A percentile compares a stretch with the other conserved stretches of the same genome.
phyloP scores from a whole-genome alignment of 2,113 vertebrate genomes.

The Boleophthalmus pectinirostris region DNA sequence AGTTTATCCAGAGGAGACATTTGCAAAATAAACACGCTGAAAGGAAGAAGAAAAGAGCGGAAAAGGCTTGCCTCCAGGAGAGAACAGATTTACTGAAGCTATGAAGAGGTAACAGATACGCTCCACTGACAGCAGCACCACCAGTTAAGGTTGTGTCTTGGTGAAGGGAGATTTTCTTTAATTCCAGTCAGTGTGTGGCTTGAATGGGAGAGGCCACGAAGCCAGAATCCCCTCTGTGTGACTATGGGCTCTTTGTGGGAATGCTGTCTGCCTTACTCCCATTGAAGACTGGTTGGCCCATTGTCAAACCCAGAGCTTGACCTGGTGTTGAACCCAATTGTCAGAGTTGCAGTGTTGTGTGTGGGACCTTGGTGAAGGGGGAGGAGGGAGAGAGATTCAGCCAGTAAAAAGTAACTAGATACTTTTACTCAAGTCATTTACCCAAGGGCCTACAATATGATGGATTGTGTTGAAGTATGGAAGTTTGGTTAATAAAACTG shows the following conservation, averaged over 20 bases:
- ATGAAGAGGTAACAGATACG: slow-evolving; percentile 29
- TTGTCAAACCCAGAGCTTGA: slow-evolving; percentile 95
- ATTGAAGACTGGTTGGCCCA: slow-evolving; percentile 95
- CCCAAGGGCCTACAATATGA: not conserved
- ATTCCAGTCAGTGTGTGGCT: slow-evolving; percentile 67
- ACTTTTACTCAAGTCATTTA: slow-evolving; percentile 1
- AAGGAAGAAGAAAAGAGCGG: slow-evolving; percentile 12
- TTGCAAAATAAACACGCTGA: slow-evolving; percentile 29
- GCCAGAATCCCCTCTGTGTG: slow-evolving; percentile 74
- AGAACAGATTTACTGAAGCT: slow-evolving; percentile 17
- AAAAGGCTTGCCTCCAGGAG: not conserved
- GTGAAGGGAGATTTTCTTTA: slow-evolving; percentile 57
- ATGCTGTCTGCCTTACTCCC: slow-evolving; percentile 83
- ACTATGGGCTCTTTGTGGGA: slow-evolving; percentile 75
- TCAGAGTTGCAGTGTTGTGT: slow-evolving; percentile 90
- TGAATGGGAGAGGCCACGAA: slow-evolving; percentile 77
- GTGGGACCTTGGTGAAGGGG: slow-evolving; percentile 76
- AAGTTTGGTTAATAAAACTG: too few species aligned
- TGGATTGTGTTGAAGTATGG: not conserved
- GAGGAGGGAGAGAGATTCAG: slow-evolving; percentile 63
- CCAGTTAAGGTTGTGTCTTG: slow-evolving; percentile 20
- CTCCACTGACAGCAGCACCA: slow-evolving; percentile 33
- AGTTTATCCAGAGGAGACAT: slow-evolving; percentile 35
- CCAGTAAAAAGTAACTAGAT: slow-evolving; percentile 7
- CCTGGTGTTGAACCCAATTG: slow-evolving; percentile 99